Evolutionary conservation across 2,113 vertebrate species (phyloP), one percentile per base, ranked within the genome.

Genomic region (Phocoena phocoena): DNA sequence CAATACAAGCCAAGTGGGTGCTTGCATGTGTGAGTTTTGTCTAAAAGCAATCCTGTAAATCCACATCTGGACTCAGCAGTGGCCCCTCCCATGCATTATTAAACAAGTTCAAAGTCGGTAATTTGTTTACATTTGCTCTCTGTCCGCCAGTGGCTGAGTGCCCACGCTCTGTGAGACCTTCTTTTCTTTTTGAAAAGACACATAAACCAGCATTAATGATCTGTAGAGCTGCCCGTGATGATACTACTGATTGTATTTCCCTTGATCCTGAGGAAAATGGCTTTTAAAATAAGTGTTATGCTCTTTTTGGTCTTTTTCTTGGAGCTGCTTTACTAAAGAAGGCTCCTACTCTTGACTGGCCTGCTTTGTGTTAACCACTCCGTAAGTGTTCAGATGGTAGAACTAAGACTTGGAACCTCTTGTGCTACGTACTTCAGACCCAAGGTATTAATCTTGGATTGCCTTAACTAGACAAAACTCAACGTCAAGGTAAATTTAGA

Each of bases 21-120:
- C 95, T 91, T 97, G 96, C 96, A 53, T 68, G 58, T 95, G 92
- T 98, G 98, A 98, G 96, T 77, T 96, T 79, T 98, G 95, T 97
- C 94, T 94, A 95, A 92, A 97, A 98, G 90, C 58, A 85, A 88
- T 91, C 53, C 98, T 97, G 83, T 97, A 92, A 97, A 79, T 95
- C 94, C 70, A 96, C 95, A 98, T 97, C 97, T 62, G 97, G 96
- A 97, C 95, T 97, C 41, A 79, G 71, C 58, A 4, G n/a, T 41
- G 60, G 63, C 68, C 93, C 96, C 97, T 79, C 91, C 88, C 97
- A 98, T 98, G 97, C 95, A 97, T 98, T 98, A 98, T 97, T 98
- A 98, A 98, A 97, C 97, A 98, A 99, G 98, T 98, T 98, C 82
- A 98, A 88, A 97, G 97, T 81, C 94, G 95, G 86, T 79, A 58